A percentile compares a stretch with the other conserved stretches of the same genome.
These are phyloP conservation scores for Bellardia pandia DNA, from an alignment of 2,888 invertebrate species.

Conservation along the genomic window DNA sequence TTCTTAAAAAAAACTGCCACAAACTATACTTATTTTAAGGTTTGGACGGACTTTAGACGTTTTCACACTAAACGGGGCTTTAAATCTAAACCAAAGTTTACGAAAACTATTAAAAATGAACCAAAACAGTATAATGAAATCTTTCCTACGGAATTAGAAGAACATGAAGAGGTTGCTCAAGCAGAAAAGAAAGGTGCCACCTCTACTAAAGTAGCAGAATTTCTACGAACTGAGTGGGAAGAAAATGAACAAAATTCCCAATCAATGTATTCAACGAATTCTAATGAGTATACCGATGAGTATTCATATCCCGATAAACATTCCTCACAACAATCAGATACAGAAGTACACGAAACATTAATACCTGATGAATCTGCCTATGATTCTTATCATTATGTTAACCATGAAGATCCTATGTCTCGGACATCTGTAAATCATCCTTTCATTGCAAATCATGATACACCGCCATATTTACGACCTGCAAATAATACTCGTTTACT, in stretches of 20 bases:
- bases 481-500: slow-evolving; percentile 39
- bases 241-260: slow-evolving; percentile 54
- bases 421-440: neutral
- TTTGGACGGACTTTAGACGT: slow-evolving; percentile 68
- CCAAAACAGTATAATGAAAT: slow-evolving; percentile 27
- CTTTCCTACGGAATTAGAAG: neutral
- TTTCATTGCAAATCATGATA: slow-evolving; percentile 26
- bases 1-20: neutral
- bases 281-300: slow-evolving; percentile 57
- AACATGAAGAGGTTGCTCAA: slow-evolving; percentile 3
- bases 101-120: slow-evolving; percentile 38
- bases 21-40: slow-evolving; percentile 38
- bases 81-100: slow-evolving; percentile 57
- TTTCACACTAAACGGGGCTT: slow-evolving; percentile 59
- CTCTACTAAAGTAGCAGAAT: slow-evolving; percentile 42
- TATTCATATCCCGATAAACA: slow-evolving; percentile 51
- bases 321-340: neutral
- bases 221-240: slow-evolving; percentile 53
- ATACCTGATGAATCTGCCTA: slow-evolving; percentile 58
- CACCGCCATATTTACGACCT: slow-evolving; percentile 35
- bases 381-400: slow-evolving; percentile 33
- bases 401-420: neutral
- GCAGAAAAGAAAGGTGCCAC: slow-evolving; percentile 16
- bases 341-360: slow-evolving; percentile 42
- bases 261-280: slow-evolving; percentile 57